Percentiles rank a stretch among this genome's conserved stretches.
Evolutionary conservation across 2,113 vertebrate genomes (phyloP).

Genomic region (Datnioides undecimradiatus): DNA sequence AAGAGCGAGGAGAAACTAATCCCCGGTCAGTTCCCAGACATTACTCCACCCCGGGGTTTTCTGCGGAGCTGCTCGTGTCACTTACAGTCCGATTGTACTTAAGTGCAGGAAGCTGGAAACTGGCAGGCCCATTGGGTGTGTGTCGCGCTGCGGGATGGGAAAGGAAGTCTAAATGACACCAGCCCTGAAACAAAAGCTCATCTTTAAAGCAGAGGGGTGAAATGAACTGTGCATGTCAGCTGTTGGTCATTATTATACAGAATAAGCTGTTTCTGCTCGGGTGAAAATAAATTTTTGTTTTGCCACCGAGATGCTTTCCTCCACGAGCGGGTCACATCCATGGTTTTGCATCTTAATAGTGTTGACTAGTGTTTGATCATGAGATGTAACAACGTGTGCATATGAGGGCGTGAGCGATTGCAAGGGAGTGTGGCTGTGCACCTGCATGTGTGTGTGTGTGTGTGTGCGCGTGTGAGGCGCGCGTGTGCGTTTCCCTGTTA

Average conservation of each 20-base stretch:
- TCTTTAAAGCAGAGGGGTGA: slow-evolving; percentile 8
- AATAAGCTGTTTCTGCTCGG: slow-evolving; percentile 16
- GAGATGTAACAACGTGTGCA: slow-evolving; percentile 22
- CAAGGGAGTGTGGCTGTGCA: slow-evolving; percentile 21
- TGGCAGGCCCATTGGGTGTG: slow-evolving; percentile 10
- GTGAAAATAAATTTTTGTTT: slow-evolving; percentile 19
- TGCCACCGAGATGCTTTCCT: slow-evolving; percentile 20
- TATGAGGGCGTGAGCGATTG: slow-evolving; percentile 26
- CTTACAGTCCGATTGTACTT: slow-evolving; percentile 7
- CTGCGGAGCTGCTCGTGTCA: neutral
- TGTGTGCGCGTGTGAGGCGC: slow-evolving; percentile 1
- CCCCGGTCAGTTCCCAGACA: neutral
- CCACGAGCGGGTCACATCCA: neutral
- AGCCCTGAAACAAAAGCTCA: neutral
- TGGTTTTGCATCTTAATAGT: slow-evolving; percentile 52
- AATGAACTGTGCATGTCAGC: slow-evolving; percentile 46
- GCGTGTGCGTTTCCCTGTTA: slow-evolving; percentile 23
- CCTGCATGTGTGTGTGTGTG: slow-evolving; percentile 35
- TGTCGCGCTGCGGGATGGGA: neutral
- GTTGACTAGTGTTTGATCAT: slow-evolving; percentile 32
- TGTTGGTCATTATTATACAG: slow-evolving; percentile 3
- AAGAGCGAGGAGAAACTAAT: neutral
- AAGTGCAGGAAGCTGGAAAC: slow-evolving; percentile 23
- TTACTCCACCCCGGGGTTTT: neutral
- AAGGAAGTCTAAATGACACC: slow-evolving; percentile 5